Base-by-base conservation (phyloP, 2,888 invertebrate species). In the Orthonychiurus folsomi region DNA sequence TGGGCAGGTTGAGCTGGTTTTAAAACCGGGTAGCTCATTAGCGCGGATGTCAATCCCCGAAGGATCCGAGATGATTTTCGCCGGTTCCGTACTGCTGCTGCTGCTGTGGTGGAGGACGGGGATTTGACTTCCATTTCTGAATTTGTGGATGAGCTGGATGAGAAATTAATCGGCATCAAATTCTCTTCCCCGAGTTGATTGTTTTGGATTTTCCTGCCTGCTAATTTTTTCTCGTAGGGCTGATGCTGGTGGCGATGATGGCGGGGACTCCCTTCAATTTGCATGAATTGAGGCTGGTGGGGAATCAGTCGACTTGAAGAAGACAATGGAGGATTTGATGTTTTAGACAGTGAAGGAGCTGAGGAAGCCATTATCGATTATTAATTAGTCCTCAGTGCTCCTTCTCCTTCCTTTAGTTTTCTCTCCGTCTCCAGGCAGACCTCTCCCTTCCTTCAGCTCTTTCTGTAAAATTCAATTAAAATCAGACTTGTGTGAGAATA, bases 341-440 rank as follows among this genome's bases (percentile, higher is more conserved):
- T 37, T 23, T 52, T 24, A 12, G 61, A 20, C 26, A 53, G 47
- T 3, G 60, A 57, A 53, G 63, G 54, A 56, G 50, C 48, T 20
- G 65, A 63, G 56, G 66, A 65, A 64, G 68, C 65, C 68, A 69
- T 69, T 68, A 69, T 69, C 61, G 69, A 69, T 69, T 69, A 69
- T 69, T 69, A 69, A 69, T 69, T 69, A 69, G 69, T 67, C 59
- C 59, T 55, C 23, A 24, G 54, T 21, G 20, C 50, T 53, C n/a
- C 48, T 26, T 55, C 27, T 56, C 18, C 1, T 28, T n/a, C 26
- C 21, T 24, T 37, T 57, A 9, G 3, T 28, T 57, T 20, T 28
- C 12, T 27, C 2, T 26, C 20, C 27, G n/a, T 23, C 23, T 61
- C 25, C 56, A 20, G 18, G 20, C 50, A 20, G 9, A n/a, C 9